phyloP scores from a whole-genome alignment of 2,888 invertebrate genomes.

The Ichneumoninae sp. region DNA sequence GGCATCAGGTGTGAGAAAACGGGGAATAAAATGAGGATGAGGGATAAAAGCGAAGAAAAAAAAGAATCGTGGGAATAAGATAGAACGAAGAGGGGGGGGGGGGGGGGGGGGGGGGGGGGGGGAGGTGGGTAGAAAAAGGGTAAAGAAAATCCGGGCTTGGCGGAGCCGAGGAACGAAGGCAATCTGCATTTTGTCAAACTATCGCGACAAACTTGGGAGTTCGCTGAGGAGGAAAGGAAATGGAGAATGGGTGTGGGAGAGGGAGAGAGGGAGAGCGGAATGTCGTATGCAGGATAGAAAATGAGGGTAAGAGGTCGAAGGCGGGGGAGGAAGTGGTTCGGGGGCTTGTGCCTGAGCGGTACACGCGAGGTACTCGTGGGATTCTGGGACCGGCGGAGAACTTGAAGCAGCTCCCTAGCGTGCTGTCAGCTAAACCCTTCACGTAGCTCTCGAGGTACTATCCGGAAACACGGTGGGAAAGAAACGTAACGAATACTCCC shows the following conservation, averaged over 20 bases:
- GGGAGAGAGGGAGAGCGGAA: conserved; percentile 19
- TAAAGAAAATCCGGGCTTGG: conserved; percentile 38
- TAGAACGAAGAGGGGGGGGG: conserved; percentile 5
- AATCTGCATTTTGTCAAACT: conserved; percentile 80
- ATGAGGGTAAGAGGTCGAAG: conserved; percentile 53
- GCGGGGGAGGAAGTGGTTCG: conserved; percentile 62
- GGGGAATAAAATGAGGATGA: conserved; percentile 46
- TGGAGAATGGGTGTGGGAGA: conserved; percentile 18
- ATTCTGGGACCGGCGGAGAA: conserved; percentile 68
- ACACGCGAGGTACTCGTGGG: conserved; percentile 58
- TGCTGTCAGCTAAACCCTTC: conserved; percentile 77
- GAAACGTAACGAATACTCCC: conserved; percentile 40
- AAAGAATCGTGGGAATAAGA: conserved; percentile 23
- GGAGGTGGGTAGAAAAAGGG: conserved; percentile 27
- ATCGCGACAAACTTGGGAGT: conserved; percentile 70
- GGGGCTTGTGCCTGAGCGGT: conserved; percentile 58
- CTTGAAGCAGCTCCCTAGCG: conserved; percentile 74
- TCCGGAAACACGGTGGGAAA: conserved; percentile 43
- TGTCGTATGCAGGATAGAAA: conserved; percentile 48
- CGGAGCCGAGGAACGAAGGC: conserved; percentile 71
- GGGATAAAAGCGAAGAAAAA: conserved; percentile 11
- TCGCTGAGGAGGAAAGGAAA: conserved; percentile 45
- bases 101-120: neutral
- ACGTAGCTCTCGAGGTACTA: conserved; percentile 68
- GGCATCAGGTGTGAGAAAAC: conserved; percentile 54